These are phyloP conservation scores for Hemibagrus guttatus DNA, from an alignment of 2,797 vertebrate genomes.

Conservation along the genomic window DNA sequence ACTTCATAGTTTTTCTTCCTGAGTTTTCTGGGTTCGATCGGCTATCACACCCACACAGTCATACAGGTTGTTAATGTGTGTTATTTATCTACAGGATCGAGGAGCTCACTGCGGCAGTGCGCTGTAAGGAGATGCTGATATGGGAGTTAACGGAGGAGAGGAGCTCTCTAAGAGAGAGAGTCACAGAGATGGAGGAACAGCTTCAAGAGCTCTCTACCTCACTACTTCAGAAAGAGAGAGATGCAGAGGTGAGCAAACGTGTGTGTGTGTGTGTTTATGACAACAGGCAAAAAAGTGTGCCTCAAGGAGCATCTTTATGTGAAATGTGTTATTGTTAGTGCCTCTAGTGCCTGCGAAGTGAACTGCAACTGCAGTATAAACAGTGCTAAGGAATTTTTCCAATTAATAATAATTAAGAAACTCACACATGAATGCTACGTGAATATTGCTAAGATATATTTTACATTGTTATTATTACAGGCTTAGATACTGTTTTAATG, in stretches of 20 bases:
- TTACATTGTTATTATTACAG: neutral
- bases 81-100: slow-evolving; percentile 69
- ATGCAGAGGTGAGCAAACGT: slow-evolving; percentile 71
- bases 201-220: slow-evolving; percentile 71
- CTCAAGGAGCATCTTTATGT: too few species aligned
- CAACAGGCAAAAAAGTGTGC: neutral
- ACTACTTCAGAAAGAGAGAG: slow-evolving; percentile 79
- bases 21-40: neutral
- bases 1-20: neutral
- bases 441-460: neutral
- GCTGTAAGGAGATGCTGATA: slow-evolving; percentile 75
- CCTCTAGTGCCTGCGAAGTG: neutral
- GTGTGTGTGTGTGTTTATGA: neutral
- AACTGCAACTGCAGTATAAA: neutral
- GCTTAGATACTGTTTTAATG: neutral
- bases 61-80: slow-evolving; percentile 1
- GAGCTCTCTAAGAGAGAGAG: slow-evolving; percentile 61
- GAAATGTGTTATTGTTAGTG: neutral
- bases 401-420: too few species aligned
- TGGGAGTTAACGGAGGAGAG: slow-evolving; percentile 79
- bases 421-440: neutral
- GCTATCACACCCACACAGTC: neutral
- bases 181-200: slow-evolving; percentile 71
- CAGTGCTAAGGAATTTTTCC: neutral
- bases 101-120: slow-evolving; percentile 79